These are phyloP conservation scores for Halictus ligatus DNA, from an alignment of 2,888 invertebrate genomes.

Conservation along the genomic window DNA sequence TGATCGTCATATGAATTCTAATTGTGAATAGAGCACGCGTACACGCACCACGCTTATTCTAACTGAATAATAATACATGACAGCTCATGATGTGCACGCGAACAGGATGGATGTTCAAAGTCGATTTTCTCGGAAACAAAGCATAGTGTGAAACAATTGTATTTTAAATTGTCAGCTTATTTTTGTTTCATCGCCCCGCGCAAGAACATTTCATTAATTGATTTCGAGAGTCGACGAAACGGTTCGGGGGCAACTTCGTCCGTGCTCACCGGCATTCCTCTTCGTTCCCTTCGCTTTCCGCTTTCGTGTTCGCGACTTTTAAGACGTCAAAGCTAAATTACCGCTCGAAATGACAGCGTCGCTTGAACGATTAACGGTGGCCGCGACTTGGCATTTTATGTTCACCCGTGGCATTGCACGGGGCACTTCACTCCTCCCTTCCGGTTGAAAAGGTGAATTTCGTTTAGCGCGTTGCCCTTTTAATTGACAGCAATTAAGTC, in stretches of 20 bases:
- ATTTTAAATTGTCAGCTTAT: no score
- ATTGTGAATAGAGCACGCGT: no score
- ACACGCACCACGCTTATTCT: no score
- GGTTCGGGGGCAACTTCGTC: not conserved
- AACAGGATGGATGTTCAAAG: no score
- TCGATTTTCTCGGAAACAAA: no score
- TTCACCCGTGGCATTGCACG: constrained; percentile 31
- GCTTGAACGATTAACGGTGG: constrained; percentile 40
- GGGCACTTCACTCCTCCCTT: not conserved
- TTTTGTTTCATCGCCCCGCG: no score
- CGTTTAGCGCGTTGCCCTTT: constrained; percentile 6
- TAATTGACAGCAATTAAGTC: constrained; percentile 45
- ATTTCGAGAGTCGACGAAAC: not conserved
- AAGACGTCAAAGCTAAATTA: constrained; percentile 19
- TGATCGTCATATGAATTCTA: no score
- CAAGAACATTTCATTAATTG: not conserved
- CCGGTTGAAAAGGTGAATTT: constrained; percentile 36
- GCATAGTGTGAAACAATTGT: no score
- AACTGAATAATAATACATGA: no score
- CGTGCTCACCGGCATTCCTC: not conserved
- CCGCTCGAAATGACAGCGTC: constrained; percentile 2
- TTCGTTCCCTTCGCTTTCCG: constrained; percentile 13
- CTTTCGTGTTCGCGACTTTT: not conserved
- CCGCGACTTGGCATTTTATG: constrained; percentile 8
- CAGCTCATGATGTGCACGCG: no score